Evolutionary conservation across 2,113 vertebrate species (phyloP), one percentile per base, ranked within the genome.

Genomic region (Lamprologus callipterus): DNA sequence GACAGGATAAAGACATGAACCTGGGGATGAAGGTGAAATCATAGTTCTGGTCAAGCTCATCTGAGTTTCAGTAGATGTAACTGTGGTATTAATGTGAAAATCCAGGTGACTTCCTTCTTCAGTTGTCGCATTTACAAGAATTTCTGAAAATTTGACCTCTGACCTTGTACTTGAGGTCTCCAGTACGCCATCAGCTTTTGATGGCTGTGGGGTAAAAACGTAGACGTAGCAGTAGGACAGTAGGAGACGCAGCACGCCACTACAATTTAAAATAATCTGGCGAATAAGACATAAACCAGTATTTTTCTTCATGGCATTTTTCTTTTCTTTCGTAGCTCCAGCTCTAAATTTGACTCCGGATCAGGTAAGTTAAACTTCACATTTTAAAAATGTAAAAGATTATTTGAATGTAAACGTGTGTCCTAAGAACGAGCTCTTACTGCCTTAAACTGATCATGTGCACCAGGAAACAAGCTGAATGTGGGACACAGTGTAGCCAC

Each of bases 271-370:
- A 49, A 78, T 12, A 70, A 84, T 21, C 0, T 21, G 21, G 35
- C 0, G n/a, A 55, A n/a, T 45, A 10, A 47, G 2, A 82, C 40
- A 14, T 11, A 16, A 21, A 8, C 7, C 28, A 51, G 40, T 17
- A 60, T 33, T 45, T 58, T 17, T 40, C 10, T 55, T 73, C 63
- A 49, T 53, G 5, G 17, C 2, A 9, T 57, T 85, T 81, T 33
- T 87, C 0, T 88, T 82, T 96, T 81, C 35, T 82, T 90, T 97
- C 97, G 17, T 90, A 99, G 99, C 94, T 99, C 99, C 63, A 96
- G 95, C 94, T 97, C 97, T 70, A 99, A 99, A 95, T 99, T 98
- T 97, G 98, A 99, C 96, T 99, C 99, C 3, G 97, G 97, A 90
- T 99, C 99, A 97, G 99, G 99, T 99, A 96, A 95, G 97, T 96